Percentiles rank a stretch among this genome's conserved stretches.
Evolutionary conservation across 2,888 invertebrate genomes (phyloP).

Genomic region (Habroteleia sp.): DNA sequence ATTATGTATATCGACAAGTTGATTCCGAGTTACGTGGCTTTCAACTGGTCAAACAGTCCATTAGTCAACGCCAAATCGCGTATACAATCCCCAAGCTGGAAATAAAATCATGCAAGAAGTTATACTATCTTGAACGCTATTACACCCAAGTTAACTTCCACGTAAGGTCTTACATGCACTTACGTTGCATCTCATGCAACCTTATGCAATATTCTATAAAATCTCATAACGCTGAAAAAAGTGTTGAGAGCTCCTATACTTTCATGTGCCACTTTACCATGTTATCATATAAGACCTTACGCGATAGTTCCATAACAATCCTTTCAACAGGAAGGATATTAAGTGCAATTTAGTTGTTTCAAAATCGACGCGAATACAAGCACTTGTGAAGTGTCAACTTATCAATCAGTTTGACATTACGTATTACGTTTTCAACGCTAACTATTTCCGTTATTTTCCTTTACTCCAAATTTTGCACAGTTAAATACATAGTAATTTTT

Average conservation of each 20-base stretch:
- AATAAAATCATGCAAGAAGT: no score
- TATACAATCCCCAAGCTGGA: no score
- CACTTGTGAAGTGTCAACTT: not conserved
- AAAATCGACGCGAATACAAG: not conserved
- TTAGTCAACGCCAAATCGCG: no score
- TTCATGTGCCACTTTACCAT: conserved; percentile 11
- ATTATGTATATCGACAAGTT: no score
- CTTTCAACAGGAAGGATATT: conserved; percentile 15
- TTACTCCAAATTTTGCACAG: no score
- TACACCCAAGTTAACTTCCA: conserved; percentile 6
- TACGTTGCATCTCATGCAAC: conserved; percentile 6
- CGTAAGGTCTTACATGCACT: conserved; percentile 12
- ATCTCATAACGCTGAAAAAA: conserved; percentile 36
- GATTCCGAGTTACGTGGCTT: no score
- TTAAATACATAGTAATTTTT: no score
- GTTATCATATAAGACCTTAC: conserved; percentile 30
- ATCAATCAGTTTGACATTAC: not conserved
- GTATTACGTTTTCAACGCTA: no score
- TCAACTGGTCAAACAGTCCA: no score
- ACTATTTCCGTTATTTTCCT: no score
- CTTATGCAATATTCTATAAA: conserved; percentile 33
- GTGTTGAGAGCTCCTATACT: conserved; percentile 12
- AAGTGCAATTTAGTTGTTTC: conserved; percentile 1
- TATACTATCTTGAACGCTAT: no score
- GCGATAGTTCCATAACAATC: conserved; percentile 16